Conservation (phyloP, 2,113 vertebrate genomes). For the Mobula birostris region DNA sequence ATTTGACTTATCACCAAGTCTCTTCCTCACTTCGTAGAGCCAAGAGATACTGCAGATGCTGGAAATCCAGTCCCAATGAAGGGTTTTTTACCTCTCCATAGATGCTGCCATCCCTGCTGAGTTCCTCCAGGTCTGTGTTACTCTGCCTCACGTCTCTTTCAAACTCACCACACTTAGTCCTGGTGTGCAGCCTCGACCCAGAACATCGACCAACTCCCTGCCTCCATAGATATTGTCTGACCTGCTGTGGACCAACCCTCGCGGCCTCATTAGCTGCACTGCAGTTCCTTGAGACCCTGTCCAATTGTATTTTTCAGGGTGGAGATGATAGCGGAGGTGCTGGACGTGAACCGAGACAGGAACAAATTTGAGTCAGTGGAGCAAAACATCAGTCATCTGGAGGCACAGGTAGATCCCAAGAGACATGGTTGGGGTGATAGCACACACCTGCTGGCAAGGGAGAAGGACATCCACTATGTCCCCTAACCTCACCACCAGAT, state of each 20-base stretch:
- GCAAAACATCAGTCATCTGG: conserved; percentile 64
- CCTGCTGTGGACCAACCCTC: background rate
- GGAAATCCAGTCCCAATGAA: no score
- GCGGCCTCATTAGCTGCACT: background rate
- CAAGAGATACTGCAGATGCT: no score
- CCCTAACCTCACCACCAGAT: background rate
- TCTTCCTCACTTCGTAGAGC: no score
- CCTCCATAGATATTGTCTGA: no score
- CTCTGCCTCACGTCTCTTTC: no score
- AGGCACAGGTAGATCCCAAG: conserved; percentile 70
- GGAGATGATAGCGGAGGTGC: conserved; percentile 56
- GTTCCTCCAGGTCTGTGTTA: no score
- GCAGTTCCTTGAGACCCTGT: background rate
- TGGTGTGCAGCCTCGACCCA: background rate
- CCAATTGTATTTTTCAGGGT: conserved; percentile 56
- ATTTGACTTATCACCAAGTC: no score
- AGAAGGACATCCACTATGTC: background rate
- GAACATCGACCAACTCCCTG: no score
- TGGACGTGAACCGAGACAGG: conserved; percentile 62
- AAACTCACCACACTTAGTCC: background rate
- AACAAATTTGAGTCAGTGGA: conserved; percentile 50
- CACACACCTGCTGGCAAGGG: background rate
- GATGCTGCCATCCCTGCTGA: no score
- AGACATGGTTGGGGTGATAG: no score
- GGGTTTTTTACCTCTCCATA: no score